Evolutionary conservation across 2,888 invertebrate species (phyloP).

Genomic region (Torymus auratus): DNA sequence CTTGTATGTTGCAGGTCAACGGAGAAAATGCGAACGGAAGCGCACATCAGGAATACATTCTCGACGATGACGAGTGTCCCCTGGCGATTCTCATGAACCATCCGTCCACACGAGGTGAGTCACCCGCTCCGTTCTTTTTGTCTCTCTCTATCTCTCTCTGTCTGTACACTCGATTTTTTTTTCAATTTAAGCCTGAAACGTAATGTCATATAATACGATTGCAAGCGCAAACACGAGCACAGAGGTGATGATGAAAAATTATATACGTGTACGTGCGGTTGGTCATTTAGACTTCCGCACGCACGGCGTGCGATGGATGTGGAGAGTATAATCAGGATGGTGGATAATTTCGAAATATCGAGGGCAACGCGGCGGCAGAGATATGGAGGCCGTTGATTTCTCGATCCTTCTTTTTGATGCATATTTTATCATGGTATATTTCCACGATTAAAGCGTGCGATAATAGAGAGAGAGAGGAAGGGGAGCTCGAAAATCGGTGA

Average conservation of each 20-base stretch:
- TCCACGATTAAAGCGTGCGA: too few species aligned
- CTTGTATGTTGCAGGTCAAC: conserved; percentile 72
- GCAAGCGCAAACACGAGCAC: not conserved
- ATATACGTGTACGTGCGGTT: not conserved
- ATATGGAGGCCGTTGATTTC: too few species aligned
- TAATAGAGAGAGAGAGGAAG: too few species aligned
- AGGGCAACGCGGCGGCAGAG: too few species aligned
- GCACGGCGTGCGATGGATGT: not conserved
- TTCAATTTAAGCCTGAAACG: conserved; percentile 37
- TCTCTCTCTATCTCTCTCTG: not conserved
- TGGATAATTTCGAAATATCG: too few species aligned
- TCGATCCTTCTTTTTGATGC: too few species aligned
- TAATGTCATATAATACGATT: conserved; percentile 26
- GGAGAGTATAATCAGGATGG: too few species aligned
- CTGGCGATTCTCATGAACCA: conserved; percentile 95
- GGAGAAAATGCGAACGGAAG: conserved; percentile 78
- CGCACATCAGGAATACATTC: conserved; percentile 90
- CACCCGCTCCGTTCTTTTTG: not conserved
- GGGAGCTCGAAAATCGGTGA: too few species aligned
- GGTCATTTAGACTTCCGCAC: conserved; percentile 16
- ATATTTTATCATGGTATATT: too few species aligned
- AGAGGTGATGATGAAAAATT: conserved; percentile 8
- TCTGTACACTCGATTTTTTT: conserved; percentile 15
- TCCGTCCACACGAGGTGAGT: conserved; percentile 90
- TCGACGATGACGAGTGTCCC: conserved; percentile 98